These are phyloP conservation scores for Tragelaphus scriptus DNA, from an alignment of 2,113 vertebrate species.

Conservation along the genomic window DNA sequence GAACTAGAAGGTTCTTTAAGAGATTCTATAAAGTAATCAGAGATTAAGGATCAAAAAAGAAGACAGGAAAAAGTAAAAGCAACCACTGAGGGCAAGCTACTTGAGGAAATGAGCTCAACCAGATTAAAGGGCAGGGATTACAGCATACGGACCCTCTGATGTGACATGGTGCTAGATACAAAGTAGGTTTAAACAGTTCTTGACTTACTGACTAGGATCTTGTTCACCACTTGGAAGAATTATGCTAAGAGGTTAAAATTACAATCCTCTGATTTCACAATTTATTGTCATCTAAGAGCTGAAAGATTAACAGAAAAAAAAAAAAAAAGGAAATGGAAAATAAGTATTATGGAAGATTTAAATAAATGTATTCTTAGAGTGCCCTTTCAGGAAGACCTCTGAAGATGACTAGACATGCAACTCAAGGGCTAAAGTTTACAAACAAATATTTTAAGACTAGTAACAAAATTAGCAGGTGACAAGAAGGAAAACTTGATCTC, in stretches of 20 bases:
- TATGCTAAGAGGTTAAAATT: slow-evolving; percentile 30
- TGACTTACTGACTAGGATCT: not conserved
- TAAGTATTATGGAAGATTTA: not conserved
- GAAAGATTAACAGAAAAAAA: not conserved
- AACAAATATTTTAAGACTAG: not conserved
- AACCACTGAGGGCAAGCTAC: not conserved
- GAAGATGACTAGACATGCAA: not conserved
- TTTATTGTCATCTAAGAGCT: slow-evolving; percentile 1
- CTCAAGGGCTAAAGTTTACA: not conserved
- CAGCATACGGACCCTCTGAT: not conserved
- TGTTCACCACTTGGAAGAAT: slow-evolving; percentile 10
- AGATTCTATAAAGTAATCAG: not conserved
- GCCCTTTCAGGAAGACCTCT: not conserved
- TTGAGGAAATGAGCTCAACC: not conserved
- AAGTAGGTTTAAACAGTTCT: not conserved
- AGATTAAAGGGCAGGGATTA: not conserved
- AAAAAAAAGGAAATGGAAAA: slow-evolving; percentile 9
- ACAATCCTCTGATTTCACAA: not conserved
- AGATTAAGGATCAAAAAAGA: not conserved
- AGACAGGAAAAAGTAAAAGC: not conserved
- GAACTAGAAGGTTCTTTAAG: not conserved
- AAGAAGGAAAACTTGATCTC: not conserved
- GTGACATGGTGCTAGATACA: not conserved
- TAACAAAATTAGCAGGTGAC: not conserved
- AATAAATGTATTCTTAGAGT: slow-evolving; percentile 15